Percentiles rank a stretch among this genome's conserved stretches.
Evolutionary conservation across 2,888 invertebrate genomes (phyloP).

Genomic region (Ryuthela nishihirai): DNA sequence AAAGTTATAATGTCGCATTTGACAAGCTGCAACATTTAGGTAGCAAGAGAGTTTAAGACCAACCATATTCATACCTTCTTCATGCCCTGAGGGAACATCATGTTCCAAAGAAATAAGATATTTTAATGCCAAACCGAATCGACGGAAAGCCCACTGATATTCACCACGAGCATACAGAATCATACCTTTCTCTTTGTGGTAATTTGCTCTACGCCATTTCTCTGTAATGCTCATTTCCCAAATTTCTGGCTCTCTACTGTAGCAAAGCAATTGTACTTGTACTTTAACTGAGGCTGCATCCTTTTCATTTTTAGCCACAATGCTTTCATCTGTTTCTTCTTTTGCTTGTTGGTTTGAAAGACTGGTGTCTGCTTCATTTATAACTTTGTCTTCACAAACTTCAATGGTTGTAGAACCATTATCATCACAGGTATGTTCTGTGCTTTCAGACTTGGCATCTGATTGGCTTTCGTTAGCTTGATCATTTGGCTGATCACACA

Average conservation of each 20-base stretch:
- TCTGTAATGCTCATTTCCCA: slow-evolving; percentile 40
- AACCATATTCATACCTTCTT: slow-evolving; percentile 38
- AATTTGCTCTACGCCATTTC: slow-evolving; percentile 38
- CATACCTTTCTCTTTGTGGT: slow-evolving; percentile 38
- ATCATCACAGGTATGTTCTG: too few species aligned
- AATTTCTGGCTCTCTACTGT: slow-evolving; percentile 37
- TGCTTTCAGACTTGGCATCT: too few species aligned
- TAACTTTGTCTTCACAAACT: background rate
- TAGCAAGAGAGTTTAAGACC: slow-evolving; percentile 55
- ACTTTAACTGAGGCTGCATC: slow-evolving; percentile 3
- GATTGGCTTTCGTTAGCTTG: too few species aligned
- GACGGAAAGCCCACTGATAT: slow-evolving; percentile 35
- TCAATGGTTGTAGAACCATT: background rate
- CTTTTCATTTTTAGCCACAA: too few species aligned
- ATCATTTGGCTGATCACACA: too few species aligned
- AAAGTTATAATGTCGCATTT: slow-evolving; percentile 65
- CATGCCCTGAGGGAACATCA: slow-evolving; percentile 34
- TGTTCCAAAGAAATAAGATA: slow-evolving; percentile 40
- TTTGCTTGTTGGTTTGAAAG: too few species aligned
- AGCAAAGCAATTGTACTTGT: slow-evolving; percentile 20
- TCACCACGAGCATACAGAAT: slow-evolving; percentile 28
- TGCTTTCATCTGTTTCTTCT: too few species aligned
- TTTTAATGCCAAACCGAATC: slow-evolving; percentile 36
- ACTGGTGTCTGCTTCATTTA: background rate
- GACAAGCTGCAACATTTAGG: slow-evolving; percentile 78